Base-by-base conservation (phyloP, 1,140 invertebrate species). In the Zaprionus taronus region DNA sequence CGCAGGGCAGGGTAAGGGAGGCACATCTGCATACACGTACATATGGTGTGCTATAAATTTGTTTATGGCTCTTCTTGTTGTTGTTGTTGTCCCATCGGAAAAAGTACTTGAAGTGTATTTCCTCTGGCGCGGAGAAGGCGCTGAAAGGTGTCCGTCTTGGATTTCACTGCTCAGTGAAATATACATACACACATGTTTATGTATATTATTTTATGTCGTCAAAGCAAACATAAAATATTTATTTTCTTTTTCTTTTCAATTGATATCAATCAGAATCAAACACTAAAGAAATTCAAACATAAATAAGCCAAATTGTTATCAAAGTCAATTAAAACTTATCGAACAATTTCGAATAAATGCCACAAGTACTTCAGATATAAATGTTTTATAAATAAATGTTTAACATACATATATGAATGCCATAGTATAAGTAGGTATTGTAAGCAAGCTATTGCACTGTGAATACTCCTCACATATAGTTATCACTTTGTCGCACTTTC, bases 31-130 rank as follows among this genome's bases (percentile, higher is more conserved):
- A 38, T 61, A 44, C 60, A 36, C 66, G 28, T 60, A 36, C 66
- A 22, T 60, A 41, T 66, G 53, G 44, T 62, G 67, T 72, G 63
- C 41, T 68, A 67, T 67, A 80, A 83, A 80, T 83, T 83, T 63
- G 51, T 83, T 80, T 77, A 69, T 66, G 41, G n/a, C n/a, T 47
- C 15, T 44, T 65, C 26, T 70, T 55, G 55, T 69, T n/a, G 12
- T n/a, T 53, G 53, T 64, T 56, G 31, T 44, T 62, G 31, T 34
- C 31, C 9, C 5, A 14, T 28, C 51, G 15, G 12, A 15, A 55
- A 64, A 61, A 53, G 60, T 22, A 20, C 34, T 15, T 55, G 15
- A 36, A 61, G 55, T 31, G 67, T 12, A 60, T 26, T 55, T 57
- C 28, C 61, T 57, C 41, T 60, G n/a, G 15, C 12, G 6, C 1